A percentile compares a stretch with the other conserved stretches of the same genome.
These are phyloP conservation scores for Halcyon chelicuti DNA, from an alignment of 2,797 vertebrate species.

Conservation along the genomic window DNA sequence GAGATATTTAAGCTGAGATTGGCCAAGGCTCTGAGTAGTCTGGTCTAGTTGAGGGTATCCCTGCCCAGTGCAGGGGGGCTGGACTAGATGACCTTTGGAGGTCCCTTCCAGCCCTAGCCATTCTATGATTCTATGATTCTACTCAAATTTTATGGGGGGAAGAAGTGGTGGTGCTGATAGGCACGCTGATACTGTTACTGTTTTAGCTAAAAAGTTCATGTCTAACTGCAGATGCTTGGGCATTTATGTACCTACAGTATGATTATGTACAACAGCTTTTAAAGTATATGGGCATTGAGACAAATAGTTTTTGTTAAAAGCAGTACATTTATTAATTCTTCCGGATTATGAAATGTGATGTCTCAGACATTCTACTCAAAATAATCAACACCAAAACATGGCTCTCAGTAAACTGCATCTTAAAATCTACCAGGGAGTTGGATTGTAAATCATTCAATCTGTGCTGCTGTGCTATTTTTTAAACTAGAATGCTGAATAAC, in stretches of 20 bases:
- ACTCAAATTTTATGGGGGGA: not conserved
- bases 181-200: not conserved
- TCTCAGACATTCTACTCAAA: not conserved
- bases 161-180: not conserved
- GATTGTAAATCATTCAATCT: not conserved
- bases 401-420: not conserved
- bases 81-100: no score
- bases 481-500: conserved; percentile 18
- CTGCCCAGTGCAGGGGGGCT: no score
- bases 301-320: not conserved
- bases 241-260: not conserved
- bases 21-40: no score
- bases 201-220: not conserved
- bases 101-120: no score
- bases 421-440: not conserved
- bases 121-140: no score
- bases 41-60: no score
- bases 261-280: not conserved
- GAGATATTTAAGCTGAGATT: no score
- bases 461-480: conserved; percentile 15
- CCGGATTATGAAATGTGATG: not conserved
- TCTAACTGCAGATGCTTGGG: not conserved
- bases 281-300: not conserved
- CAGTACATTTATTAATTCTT: not conserved
- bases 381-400: not conserved